These are phyloP conservation scores for Actenoides lindsayi DNA, from an alignment of 2,113 vertebrate species.

Conservation along the genomic window DNA sequence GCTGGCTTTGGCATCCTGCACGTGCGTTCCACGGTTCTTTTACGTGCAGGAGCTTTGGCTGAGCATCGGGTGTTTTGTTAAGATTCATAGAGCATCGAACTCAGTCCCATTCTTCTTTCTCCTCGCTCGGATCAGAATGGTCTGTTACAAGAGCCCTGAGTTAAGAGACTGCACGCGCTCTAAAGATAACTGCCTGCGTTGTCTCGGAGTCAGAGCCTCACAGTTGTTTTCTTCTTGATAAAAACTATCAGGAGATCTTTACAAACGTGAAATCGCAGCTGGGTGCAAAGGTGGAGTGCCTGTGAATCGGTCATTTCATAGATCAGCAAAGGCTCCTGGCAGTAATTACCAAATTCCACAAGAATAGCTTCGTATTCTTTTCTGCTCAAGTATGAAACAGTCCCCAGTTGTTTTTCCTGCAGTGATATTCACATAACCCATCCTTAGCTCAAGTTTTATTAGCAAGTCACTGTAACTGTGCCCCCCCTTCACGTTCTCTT, in stretches of 20 bases:
- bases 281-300: not conserved
- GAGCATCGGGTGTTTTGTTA: not conserved
- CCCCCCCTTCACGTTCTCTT: not conserved
- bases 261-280: not conserved
- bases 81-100: not conserved
- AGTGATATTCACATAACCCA: not conserved
- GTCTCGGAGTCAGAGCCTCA: not conserved
- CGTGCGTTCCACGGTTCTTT: rapidly evolving
- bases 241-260: not conserved
- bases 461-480: not conserved
- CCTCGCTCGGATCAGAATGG: not conserved
- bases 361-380: not conserved
- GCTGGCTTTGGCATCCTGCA: not conserved
- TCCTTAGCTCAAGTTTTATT: not conserved
- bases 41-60: not conserved
- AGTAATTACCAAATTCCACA: not conserved
- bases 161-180: not conserved
- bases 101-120: not conserved
- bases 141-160: not conserved
- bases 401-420: not conserved
- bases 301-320: not conserved
- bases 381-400: not conserved
- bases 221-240: not conserved
- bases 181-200: not conserved
- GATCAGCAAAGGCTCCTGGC: conserved; percentile 2